Evolutionary conservation across 2,888 invertebrate genomes (phyloP), one percentile per base, ranked within the genome.

Genomic region (Drosophila niveifrons): DNA sequence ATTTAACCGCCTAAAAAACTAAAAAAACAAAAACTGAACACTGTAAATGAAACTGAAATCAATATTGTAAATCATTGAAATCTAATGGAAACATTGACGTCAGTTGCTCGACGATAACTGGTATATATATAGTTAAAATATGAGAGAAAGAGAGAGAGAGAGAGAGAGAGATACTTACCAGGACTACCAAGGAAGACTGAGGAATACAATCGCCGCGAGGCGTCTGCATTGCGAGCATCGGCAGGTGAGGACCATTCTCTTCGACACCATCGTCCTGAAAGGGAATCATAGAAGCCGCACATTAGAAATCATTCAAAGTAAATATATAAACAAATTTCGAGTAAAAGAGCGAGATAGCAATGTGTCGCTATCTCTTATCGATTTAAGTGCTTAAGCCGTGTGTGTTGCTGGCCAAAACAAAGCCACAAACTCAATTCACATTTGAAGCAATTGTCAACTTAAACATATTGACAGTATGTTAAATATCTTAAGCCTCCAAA

Each of bases 111-210:
- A 29, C 63, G 82, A 78, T 82, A 82, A 63, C 47, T 36, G 28
- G 10, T 46, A 7, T 11, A n/a, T 23, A 4, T 36, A n/a, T n/a
- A 13, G 4, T 13, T 36, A 10, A 9, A 52, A 17, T 31, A 31
- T 31, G 9, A 8, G 43, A 44, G 1, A 23, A 3, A 6, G 2
- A 23, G 34, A 10, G 34, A 11, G 52, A 23, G n/a, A 8, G 44
- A 50, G 6, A 23, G 3, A 3, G 3, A 17, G 15, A 0, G 0
- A 7, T 28, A 93, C 93, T 93, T 93, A 95, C 95, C 95, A 92
- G 97, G 97, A 94, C 97, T 97, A 93, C 97, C 97, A 93, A 97
- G 96, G 95, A 97, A 97, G 94, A 97, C 97, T 93, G 97, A 97
- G 94, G 97, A 97, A 94, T 97, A 97, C 85, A 95, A 94, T 92